phyloP scores from a whole-genome alignment of 2,113 vertebrate species.

The Oncorhynchus gorbuscha region DNA sequence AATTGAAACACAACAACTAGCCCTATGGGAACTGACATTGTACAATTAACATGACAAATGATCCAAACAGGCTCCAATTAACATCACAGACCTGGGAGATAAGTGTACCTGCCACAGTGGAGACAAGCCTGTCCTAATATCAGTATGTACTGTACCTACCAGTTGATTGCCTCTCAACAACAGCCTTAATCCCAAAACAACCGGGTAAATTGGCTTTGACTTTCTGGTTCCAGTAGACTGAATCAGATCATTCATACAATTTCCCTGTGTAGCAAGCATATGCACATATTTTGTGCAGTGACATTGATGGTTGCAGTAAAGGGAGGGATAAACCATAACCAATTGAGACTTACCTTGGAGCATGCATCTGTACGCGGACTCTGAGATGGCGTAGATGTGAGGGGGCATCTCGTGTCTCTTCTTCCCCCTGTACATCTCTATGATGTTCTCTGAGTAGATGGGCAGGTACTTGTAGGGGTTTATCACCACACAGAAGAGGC shows the following conservation, averaged over 20 bases:
- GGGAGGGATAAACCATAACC: background rate
- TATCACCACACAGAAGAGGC: slow-evolving; percentile 98
- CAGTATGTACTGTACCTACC: background rate
- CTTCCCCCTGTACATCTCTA: slow-evolving; percentile 98
- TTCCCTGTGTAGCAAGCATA: too few species aligned
- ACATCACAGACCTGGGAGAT: background rate
- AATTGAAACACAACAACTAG: background rate
- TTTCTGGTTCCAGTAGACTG: too few species aligned
- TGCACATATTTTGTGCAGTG: too few species aligned
- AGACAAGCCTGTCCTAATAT: background rate
- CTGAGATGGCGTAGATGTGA: slow-evolving; percentile 97
- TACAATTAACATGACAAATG: background rate
- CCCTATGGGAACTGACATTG: background rate
- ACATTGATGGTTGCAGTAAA: too few species aligned
- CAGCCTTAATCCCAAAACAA: background rate
- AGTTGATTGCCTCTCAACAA: background rate
- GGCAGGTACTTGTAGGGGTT: slow-evolving; percentile 99
- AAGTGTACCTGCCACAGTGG: background rate
- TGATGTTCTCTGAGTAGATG: slow-evolving; percentile 97
- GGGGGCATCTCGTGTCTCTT: slow-evolving; percentile 98
- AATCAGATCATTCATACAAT: too few species aligned
- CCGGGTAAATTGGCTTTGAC: too few species aligned
- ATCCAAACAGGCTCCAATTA: background rate
- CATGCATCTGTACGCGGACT: slow-evolving; percentile 98
- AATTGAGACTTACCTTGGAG: slow-evolving; percentile 87